Evolutionary conservation across 2,888 invertebrate genomes (phyloP), one percentile per base, ranked within the genome.

Genomic region (Lottia scabra): DNA sequence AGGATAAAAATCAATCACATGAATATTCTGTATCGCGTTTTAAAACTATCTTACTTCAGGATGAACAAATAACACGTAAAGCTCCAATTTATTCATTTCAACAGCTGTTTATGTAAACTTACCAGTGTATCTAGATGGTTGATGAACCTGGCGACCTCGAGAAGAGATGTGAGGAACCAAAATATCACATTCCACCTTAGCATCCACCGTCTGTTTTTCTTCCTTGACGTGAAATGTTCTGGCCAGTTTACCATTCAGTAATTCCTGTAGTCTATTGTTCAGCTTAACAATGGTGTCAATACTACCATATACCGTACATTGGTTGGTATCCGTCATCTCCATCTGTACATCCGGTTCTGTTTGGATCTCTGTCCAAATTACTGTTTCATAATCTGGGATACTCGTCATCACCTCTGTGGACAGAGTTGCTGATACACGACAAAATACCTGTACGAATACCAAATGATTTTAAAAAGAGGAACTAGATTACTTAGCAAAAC

Each of bases 351-450:
- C 46, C 16, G 63, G 67, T 27, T 75, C 72, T 15, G 48, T 43
- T 23, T 65, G 48, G 43, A 78, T 69, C 46, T 75, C 71, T 6
- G 74, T 66, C 30, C 81, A 69, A 19, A 81, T 77, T 8, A 73
- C 75, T 13, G 75, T 67, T 64, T 78, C 80, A 68, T 79, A 70
- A 5, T 76, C 81, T 27, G 78, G 74, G 45, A 84, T 75, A 13
- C 71, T 70, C 5, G 78, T 66, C 67, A 81, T 44, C 6, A 82
- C 43, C 8, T 73, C 66, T 6, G 76, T 70, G 10, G 82, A 80
- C 45, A 84, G 63, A 1, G 79, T 80, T 0, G 81, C 81, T 23
- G 78, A 75, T 10, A 84, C 79, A 43, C 73, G 73, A 19, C 79
- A 77, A 67, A 82, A 84, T 16, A 83, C 73, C 84, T 84, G 78